Evolutionary conservation across 2,113 vertebrate species (phyloP), one percentile per base, ranked within the genome.

Genomic region (Varanus komodoensis): DNA sequence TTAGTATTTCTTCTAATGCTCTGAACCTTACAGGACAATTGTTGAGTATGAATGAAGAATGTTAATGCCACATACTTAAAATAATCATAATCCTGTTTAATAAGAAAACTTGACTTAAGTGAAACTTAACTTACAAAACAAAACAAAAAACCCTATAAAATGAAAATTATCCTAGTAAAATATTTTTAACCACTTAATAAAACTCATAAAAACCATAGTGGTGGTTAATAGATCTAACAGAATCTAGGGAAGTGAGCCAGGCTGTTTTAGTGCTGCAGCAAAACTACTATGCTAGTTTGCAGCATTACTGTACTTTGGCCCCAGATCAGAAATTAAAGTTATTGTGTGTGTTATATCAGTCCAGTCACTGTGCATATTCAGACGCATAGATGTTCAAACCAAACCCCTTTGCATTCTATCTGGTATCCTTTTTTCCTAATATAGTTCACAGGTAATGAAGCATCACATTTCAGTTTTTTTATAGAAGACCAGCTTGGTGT

Each of bases 51-150:
- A 50, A n/a, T 89, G 52, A 77, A 44, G 38, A 91, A 71, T 0
- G 6, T 23, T 89, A 48, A 54, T 91, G 44, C 57, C 90, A 19
- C 0, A 0, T 79, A 89, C 38, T 79, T 69, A 89, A 84, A 50
- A 74, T 73, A 92, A 87, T 32, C 54, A 82, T 7, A 27, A 71
- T 17, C 7, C 6, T 90, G 21, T 29, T 9, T 84, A 91, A 54
- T 92, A 89, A 86, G 69, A 14, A 89, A 85, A 88, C 38, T 50
- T 17, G 14, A 82, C 94, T 90, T 93, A 89, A 92, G 48, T 84
- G 44, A 91, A 92, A 91, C 1, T 87, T 83, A 93, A 73, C 7
- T 81, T 86, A 71, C 27, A 27, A 67, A 87, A 71, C 27, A 27
- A 67, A 94, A 44, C 48, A n/a, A 83, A 44, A 44, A 15, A 2